Evolutionary conservation across 2,113 vertebrate species (phyloP), one percentile per base, ranked within the genome.

Genomic region (Bufo bufo): DNA sequence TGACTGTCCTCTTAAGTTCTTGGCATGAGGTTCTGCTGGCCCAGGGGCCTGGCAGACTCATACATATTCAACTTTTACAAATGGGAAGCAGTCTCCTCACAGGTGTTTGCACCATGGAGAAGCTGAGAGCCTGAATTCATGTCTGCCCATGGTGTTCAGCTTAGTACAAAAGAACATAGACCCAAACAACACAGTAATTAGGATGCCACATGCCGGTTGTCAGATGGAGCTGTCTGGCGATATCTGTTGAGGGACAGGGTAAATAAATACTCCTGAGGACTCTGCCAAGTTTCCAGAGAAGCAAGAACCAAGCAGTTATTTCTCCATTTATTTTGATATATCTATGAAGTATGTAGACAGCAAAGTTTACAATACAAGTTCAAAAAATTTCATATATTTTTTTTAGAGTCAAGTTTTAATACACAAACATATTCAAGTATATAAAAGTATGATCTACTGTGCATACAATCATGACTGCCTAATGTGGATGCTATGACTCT

Each of bases 131-230:
- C 87, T 77, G 81, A 88, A 88, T 77, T 66, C 87, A 75, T 75
- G 87, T 88, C 81, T 84, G 58, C 80, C 71, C 71, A 88, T 88
- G 72, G 87, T 65, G 87, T 88, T 66, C 71, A 54, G 72, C 87
- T 65, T 14, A n/a, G 81, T 63, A 84, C 71, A 88, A 84, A 84
- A 66, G 71, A 84, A 88, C 71, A 88, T 52, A 88, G 71, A 88
- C n/a, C 10, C 61, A 88, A 23, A 83, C 80, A 84, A 77, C 47
- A n/a, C 80, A 77, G 81, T 77, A 88, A 88, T 88, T 88, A 88
- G 72, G 69, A 88, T 65, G 72, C 81, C 80, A 77, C 87, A 88
- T 88, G 87, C 81, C 80, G 59, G 61, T 77, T 47, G 56, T 88
- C 80, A 88, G 81, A 88, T 84, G 87, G 80, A 84, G 81, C 80